Base-by-base conservation (phyloP, 2,113 vertebrate species). In the Malurus alboscapulatus region DNA sequence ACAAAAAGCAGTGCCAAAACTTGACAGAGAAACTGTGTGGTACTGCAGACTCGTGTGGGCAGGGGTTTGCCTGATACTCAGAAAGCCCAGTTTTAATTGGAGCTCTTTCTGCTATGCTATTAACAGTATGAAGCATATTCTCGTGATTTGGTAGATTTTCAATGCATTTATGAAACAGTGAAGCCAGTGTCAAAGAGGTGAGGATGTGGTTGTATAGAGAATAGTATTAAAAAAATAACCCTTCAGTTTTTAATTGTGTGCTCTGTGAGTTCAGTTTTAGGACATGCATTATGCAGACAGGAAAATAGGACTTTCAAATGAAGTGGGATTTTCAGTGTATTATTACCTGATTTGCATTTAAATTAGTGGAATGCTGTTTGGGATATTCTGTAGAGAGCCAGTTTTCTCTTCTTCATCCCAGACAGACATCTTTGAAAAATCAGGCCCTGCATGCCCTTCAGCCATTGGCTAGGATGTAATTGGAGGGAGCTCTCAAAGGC, bases 291-390 rank as follows among this genome's bases (percentile, higher is more conserved):
- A 86, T 12, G 42, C 25, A 93, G 55, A 32, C 12, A 32, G 3
- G 4, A 68, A 90, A 84, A 40, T 2, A 69, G 34, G 59, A 90
- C 76, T 90, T 90, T 57, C 71, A 85, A 84, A 85, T 57, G 62
- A 82, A 86, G 79, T 45, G 48, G 45, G 29, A 68, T 44, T 85
- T 90, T 79, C 75, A 71, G 83, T n/a, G 57, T 76, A 45, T 94
- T 92, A 57, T 84, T 88, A 73, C 80, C 72, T 88, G 59, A 77
- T 88, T 93, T 83, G 59, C 86, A 96, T 94, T 88, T 92, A 42
- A 93, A 80, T 50, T 54, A 77, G 24, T 9, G 40, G 54, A 85
- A 79, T 17, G 54, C 25, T 48, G 4, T 4, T 40, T 48, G 29
- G 44, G 44, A 27, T 75, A 57, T 40, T 71, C 71, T 55, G 45